Evolutionary conservation across 2,797 vertebrate genomes (phyloP).

Genomic region (Sphaeramia orbicularis): DNA sequence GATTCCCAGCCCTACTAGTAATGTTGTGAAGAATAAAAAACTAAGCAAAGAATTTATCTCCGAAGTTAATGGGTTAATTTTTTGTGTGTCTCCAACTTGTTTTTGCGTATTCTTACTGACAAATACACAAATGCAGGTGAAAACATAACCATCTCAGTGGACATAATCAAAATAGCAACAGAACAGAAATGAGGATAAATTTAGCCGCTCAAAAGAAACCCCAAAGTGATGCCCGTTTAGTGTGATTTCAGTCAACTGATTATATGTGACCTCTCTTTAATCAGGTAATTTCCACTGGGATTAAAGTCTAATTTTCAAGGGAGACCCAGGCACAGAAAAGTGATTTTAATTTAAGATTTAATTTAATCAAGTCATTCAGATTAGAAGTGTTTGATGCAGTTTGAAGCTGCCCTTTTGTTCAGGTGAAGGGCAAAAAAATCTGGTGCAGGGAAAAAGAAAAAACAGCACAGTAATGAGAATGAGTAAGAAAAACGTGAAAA

Average conservation of each 20-base stretch:
- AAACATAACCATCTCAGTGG: too few relatives aligned
- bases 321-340: constrained; percentile 9
- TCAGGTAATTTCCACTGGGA: constrained; percentile 41
- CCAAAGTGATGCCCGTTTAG: background rate
- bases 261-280: constrained; percentile 30
- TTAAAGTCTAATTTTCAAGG: constrained; percentile 23
- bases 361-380: constrained; percentile 36
- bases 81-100: background rate
- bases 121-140: too few relatives aligned
- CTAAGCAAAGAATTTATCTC: too few relatives aligned
- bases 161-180: background rate
- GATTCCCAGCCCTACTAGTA: too few relatives aligned
- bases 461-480: too few relatives aligned
- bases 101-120: too few relatives aligned
- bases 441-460: too few relatives aligned
- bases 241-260: constrained; percentile 23
- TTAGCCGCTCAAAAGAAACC: background rate
- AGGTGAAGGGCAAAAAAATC: too few relatives aligned
- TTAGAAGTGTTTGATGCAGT: constrained; percentile 14
- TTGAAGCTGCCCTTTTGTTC: constrained; percentile 3
- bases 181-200: background rate
- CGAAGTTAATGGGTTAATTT: background rate
- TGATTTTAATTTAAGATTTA: constrained; percentile 14
- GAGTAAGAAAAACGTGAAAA: too few relatives aligned
- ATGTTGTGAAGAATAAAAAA: background rate